Evolutionary conservation across 2,888 invertebrate genomes (phyloP).

Genomic region (Tetragonula carbonaria): DNA sequence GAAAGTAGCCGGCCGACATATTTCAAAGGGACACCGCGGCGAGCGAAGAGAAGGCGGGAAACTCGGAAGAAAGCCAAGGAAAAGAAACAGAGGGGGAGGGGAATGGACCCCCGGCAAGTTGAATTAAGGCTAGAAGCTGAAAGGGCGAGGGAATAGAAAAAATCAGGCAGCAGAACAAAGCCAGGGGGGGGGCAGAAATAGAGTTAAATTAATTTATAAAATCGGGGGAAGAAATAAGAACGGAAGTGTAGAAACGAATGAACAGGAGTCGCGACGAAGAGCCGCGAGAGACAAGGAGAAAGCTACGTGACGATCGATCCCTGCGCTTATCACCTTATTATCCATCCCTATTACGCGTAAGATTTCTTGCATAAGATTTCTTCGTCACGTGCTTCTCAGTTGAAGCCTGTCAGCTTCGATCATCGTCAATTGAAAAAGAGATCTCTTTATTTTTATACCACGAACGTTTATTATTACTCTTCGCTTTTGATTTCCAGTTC

Average conservation of each 20-base stretch:
- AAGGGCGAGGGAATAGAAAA: constrained; percentile 24
- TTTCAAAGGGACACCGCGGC: constrained; percentile 7
- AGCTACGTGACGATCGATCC: constrained; percentile 9
- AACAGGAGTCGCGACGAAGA: constrained; percentile 24
- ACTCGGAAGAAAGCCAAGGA: neutral
- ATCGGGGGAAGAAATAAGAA: constrained; percentile 35
- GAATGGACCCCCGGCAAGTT: constrained; percentile 43
- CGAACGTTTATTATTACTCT: no score
- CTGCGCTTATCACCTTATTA: constrained; percentile 35
- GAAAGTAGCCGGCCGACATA: constrained; percentile 7
- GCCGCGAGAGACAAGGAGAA: constrained; percentile 12
- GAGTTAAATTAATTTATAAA: constrained; percentile 64
- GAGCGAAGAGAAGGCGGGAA: neutral
- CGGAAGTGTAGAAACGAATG: constrained; percentile 48
- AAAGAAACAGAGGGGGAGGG: neutral
- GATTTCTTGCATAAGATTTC: neutral
- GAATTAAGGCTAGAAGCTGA: constrained; percentile 39
- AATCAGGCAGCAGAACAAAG: constrained; percentile 48
- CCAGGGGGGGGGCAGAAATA: constrained; percentile 42
- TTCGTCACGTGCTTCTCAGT: no score
- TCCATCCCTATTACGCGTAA: constrained; percentile 2
- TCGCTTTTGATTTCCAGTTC: no score
- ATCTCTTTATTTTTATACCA: no score
- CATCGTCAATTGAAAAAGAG: no score
- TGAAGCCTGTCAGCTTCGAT: no score